Evolutionary conservation across 1,140 invertebrate genomes (phyloP).

Genomic region (Brachionus rotundiformis): DNA sequence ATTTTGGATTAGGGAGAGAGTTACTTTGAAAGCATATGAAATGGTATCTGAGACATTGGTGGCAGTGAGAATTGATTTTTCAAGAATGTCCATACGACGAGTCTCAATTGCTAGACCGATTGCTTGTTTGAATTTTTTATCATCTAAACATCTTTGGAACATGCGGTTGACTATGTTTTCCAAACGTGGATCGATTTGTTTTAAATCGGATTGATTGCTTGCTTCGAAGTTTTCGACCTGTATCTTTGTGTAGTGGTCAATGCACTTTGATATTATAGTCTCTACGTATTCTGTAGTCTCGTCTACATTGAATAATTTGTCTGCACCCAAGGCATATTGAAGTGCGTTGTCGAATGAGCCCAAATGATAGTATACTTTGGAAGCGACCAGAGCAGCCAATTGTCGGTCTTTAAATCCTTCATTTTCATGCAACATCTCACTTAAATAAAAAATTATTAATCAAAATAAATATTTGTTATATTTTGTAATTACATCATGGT

Average conservation of each 20-base stretch:
- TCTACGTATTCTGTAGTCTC: constrained; percentile 90
- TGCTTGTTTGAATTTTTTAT: constrained; percentile 83
- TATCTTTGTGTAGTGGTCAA: constrained; percentile 49
- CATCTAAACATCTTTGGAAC: constrained; percentile 90
- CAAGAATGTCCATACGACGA: constrained; percentile 90
- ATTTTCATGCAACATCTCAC: constrained; percentile 92
- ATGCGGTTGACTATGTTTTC: constrained; percentile 93
- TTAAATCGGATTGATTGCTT: constrained; percentile 6
- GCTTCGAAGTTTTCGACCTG: constrained; percentile 35
- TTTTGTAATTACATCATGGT: constrained; percentile 76
- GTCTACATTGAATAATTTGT: constrained; percentile 89
- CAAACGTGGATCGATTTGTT: constrained; percentile 77
- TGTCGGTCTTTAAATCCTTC: constrained; percentile 80
- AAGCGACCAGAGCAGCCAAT: constrained; percentile 90
- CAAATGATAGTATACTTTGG: constrained; percentile 96
- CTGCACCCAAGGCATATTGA: constrained; percentile 87
- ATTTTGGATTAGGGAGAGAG: constrained; percentile 76
- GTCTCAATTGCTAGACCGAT: constrained; percentile 92
- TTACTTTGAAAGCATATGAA: constrained; percentile 35
- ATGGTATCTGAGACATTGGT: constrained; percentile 32
- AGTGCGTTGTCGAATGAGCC: constrained; percentile 93
- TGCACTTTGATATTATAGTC: constrained; percentile 74
- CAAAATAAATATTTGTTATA: not conserved
- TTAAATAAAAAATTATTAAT: constrained; percentile 54
- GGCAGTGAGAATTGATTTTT: constrained; percentile 72